A percentile compares a stretch with the other conserved stretches of the same genome.
These are phyloP conservation scores for Lindbergichthys nudifrons DNA, from an alignment of 2,797 vertebrate genomes.

Conservation along the genomic window DNA sequence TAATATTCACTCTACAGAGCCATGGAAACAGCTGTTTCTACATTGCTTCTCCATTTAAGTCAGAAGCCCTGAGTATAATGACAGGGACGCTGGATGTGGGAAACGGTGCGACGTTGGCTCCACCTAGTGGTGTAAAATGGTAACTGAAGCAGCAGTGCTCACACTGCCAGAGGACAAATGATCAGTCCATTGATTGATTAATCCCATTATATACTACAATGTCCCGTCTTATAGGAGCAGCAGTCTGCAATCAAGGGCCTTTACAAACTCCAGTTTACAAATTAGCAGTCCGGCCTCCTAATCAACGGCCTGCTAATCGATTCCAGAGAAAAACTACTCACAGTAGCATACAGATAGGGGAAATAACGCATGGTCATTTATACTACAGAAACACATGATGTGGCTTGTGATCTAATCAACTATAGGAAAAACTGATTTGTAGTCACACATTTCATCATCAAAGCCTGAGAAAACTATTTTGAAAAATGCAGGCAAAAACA, in stretches of 20 bases:
- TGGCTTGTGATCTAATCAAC: neutral
- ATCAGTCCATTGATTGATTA: slow-evolving; percentile 17
- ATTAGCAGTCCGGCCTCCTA: neutral
- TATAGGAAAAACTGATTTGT: too few species aligned
- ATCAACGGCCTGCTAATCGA: neutral
- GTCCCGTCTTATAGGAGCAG: neutral
- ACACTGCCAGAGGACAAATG: neutral
- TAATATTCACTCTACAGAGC: slow-evolving; percentile 46
- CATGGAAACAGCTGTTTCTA: slow-evolving; percentile 69
- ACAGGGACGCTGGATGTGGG: neutral
- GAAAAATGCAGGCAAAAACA: neutral
- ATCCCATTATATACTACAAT: slow-evolving; percentile 27
- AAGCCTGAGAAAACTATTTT: neutral
- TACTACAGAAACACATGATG: too few species aligned
- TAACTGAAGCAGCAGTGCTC: neutral
- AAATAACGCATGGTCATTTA: neutral
- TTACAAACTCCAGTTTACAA: slow-evolving; percentile 14
- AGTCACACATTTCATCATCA: neutral
- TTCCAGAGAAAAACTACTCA: neutral
- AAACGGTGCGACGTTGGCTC: slow-evolving; percentile 24
- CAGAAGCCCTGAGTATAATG: neutral
- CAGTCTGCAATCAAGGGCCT: neutral
- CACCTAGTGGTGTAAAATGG: slow-evolving; percentile 47
- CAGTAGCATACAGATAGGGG: neutral
- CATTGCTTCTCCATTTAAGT: slow-evolving; percentile 7